These are phyloP conservation scores for Podilymbus podiceps DNA, from an alignment of 2,113 vertebrate genomes.

Conservation along the genomic window DNA sequence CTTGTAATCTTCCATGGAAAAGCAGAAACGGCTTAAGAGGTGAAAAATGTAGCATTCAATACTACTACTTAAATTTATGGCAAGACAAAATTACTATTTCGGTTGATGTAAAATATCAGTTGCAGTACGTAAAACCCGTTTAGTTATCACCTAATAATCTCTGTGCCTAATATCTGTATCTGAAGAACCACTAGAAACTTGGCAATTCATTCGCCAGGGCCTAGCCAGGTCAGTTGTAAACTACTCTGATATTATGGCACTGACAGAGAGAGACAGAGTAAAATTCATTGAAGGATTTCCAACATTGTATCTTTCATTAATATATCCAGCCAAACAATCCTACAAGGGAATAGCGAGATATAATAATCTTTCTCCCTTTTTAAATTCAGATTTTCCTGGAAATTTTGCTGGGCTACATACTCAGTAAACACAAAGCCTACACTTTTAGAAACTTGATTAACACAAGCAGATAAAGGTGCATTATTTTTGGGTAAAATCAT, in stretches of 20 bases:
- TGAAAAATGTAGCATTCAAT: background rate
- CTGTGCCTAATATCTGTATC: background rate
- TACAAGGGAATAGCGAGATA: background rate
- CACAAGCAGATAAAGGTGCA: background rate
- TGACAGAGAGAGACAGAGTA: background rate
- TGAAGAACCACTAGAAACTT: background rate
- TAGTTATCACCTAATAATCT: background rate
- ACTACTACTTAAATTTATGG: background rate
- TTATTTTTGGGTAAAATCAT: background rate
- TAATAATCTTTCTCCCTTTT: background rate
- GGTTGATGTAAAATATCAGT: background rate
- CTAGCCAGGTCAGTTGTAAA: background rate
- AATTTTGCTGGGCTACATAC: background rate
- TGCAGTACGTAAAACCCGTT: background rate
- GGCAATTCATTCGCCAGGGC: background rate
- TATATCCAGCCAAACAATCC: background rate
- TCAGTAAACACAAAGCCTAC: background rate
- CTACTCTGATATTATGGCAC: background rate
- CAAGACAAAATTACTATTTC: fast-evolving
- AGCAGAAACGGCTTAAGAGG: background rate
- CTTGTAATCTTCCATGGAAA: background rate
- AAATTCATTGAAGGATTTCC: background rate
- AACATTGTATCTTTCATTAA: background rate
- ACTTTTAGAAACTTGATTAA: background rate
- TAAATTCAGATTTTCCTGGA: background rate